Percentiles rank a stretch among this genome's conserved stretches.
Conservation (phyloP, 2,113 vertebrate genomes). For the Motacilla tschutschensis region DNA sequence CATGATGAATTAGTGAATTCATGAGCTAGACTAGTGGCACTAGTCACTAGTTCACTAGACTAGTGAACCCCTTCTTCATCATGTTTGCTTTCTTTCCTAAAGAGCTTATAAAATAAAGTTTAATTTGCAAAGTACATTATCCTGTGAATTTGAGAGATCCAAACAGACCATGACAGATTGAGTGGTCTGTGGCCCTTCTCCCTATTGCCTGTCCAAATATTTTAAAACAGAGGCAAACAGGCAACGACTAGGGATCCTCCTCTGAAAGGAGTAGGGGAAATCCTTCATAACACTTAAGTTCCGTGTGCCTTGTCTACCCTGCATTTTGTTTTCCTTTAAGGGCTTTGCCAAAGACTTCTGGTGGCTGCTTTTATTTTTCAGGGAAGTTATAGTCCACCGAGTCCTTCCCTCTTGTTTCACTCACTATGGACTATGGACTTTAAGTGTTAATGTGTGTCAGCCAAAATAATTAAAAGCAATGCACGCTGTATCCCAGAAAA, state of each 20-base stretch:
- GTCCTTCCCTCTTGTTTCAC: background rate
- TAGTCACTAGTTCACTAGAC: too few species aligned
- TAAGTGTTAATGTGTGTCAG: background rate
- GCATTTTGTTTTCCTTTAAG: background rate
- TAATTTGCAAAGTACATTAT: background rate
- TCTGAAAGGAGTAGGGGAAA: background rate
- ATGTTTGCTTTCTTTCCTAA: background rate
- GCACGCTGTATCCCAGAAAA: background rate
- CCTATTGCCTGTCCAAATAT: background rate
- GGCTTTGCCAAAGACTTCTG: background rate
- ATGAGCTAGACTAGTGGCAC: background rate
- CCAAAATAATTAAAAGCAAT: constrained; percentile 31
- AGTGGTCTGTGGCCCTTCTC: background rate
- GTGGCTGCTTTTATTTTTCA: background rate
- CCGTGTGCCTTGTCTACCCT: background rate
- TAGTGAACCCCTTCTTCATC: background rate
- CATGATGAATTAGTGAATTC: background rate
- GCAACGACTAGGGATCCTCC: background rate
- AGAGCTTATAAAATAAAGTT: background rate
- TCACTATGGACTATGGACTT: background rate
- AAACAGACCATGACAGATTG: background rate
- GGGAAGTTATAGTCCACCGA: background rate
- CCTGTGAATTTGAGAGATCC: background rate
- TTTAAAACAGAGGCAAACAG: background rate
- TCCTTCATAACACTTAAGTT: background rate